phyloP scores from a whole-genome alignment of 2,888 invertebrate species.

The Trissolcus brochymenae region DNA sequence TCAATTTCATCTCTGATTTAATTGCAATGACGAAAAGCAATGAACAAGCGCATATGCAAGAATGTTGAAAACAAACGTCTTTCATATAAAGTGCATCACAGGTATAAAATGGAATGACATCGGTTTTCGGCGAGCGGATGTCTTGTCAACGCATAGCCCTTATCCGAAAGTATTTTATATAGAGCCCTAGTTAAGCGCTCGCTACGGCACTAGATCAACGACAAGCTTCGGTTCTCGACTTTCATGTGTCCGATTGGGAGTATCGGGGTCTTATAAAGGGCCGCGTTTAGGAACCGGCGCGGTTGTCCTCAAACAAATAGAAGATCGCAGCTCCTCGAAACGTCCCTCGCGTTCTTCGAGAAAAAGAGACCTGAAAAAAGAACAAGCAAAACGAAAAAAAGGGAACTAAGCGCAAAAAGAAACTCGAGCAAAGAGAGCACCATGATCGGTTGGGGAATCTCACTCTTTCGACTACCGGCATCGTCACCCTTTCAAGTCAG shows the following conservation, averaged over 20 bases:
- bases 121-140: conserved; percentile 61
- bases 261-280: conserved; percentile 64
- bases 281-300: conserved; percentile 64
- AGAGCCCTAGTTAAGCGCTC: conserved; percentile 71
- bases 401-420: conserved; percentile 28
- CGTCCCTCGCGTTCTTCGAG: conserved; percentile 49
- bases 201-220: conserved; percentile 74
- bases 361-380: conserved; percentile 44
- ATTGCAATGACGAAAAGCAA: conserved; percentile 25
- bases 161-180: conserved; percentile 70
- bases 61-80: conserved; percentile 7
- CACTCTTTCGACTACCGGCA: conserved; percentile 47
- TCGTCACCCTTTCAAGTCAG: conserved; percentile 42
- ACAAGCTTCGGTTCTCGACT: conserved; percentile 73
- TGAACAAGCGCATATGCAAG: conserved; percentile 28
- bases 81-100: conserved; percentile 58
- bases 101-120: conserved; percentile 68
- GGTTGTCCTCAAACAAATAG: conserved; percentile 67
- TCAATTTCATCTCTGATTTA: conserved; percentile 3
- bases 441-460: conserved; percentile 24
- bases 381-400: conserved; percentile 2
- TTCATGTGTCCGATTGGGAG: conserved; percentile 70
- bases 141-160: conserved; percentile 59
- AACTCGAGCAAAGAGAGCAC: conserved; percentile 39
- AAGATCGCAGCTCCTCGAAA: conserved; percentile 61